Evolutionary conservation across 2,113 vertebrate genomes (phyloP), one percentile per base, ranked within the genome.

Genomic region (Chionomys nivalis): DNA sequence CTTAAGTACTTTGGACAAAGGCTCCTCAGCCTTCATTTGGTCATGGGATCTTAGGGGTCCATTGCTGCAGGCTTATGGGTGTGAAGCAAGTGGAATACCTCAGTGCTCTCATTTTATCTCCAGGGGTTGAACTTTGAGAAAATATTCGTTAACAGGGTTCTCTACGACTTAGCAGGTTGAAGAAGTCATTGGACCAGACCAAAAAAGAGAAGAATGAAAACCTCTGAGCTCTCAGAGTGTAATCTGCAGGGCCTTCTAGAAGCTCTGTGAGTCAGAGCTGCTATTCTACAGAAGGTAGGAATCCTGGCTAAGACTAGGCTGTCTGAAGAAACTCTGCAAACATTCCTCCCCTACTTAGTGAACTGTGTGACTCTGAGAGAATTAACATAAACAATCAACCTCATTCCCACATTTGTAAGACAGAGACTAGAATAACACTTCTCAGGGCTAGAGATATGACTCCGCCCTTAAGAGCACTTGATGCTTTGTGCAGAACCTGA

Each of bases 351-450:
- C 33, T 39, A 49, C 16, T 92, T 83, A 78, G 24, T 2, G 63
- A 85, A 28, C 52, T 78, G 23, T 70, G 61, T 78, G 81, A 91
- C 63, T 94, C 85, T 16, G 5, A 79, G 28, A 0, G 0, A 90
- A 39, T 82, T 96, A 91, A 24, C 73, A 83, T 87, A 78, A 94
- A 87, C 21, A 81, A 36, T 39, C 68, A 95, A 61, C 49, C n/a
- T 88, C 39, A 47, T 70, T 68, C 93, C 49, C 11, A 96, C 26
- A 77, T 79, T 68, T 87, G 21, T 91, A 52, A 96, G 96, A 70
- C 47, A 93, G 33, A 66, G 52, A 87, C 49, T 47, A 78, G 82
- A 66, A 90, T 75, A 90, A 72, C 49, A 55, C 78, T 82, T 97
- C 93, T 96, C 42, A 31, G 70, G 81, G 39, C 39, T 85, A 2